Conservation (phyloP, 2,113 vertebrate genomes). For the Turdus rufiventris region DNA sequence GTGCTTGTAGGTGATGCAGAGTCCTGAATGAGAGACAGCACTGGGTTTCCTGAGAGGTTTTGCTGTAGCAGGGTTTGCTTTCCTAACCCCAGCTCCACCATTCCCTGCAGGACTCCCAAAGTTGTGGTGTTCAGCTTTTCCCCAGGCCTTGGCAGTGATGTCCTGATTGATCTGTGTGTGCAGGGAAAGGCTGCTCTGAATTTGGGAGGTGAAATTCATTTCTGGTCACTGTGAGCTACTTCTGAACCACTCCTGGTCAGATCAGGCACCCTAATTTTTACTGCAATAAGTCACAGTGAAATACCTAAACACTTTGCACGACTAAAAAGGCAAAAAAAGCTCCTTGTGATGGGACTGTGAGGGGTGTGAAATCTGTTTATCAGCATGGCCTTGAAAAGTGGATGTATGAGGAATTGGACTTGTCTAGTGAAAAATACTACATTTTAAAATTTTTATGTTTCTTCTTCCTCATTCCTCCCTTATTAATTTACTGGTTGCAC, state of each 20-base stretch:
- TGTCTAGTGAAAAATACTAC: neutral
- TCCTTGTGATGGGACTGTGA: neutral
- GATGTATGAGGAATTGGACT: accelerated
- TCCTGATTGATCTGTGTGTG: neutral
- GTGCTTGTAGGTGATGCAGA: neutral
- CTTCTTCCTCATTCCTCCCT: accelerated
- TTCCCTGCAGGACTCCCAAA: neutral
- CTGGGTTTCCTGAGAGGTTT: neutral
- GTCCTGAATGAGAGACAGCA: neutral
- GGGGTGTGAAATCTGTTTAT: neutral
- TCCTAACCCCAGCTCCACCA: neutral
- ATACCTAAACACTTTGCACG: accelerated
- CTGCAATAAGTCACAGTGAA: neutral
- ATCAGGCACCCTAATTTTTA: too few relatives aligned
- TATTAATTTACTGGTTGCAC: neutral
- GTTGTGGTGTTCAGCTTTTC: neutral
- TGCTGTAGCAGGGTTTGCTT: neutral
- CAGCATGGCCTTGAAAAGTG: neutral
- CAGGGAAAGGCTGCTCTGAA: neutral
- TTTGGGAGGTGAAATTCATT: neutral
- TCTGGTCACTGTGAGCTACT: neutral
- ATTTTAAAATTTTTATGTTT: neutral
- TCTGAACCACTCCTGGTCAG: neutral
- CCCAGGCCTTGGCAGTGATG: neutral
- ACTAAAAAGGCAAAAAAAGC: neutral